phyloP scores from a whole-genome alignment of 2,797 vertebrate genomes.

The Meda fulgida region DNA sequence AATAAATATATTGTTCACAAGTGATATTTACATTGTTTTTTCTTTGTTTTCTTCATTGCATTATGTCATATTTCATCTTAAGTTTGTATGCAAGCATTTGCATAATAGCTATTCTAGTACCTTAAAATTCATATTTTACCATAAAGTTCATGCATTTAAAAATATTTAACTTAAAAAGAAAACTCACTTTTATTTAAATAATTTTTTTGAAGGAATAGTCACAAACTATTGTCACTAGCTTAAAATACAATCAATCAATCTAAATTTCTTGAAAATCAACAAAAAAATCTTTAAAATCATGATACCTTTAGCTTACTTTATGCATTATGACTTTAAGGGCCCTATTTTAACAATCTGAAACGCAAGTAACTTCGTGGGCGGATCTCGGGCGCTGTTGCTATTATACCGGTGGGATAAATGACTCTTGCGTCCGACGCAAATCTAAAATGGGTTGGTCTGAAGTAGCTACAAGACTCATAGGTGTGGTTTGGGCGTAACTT shows the following conservation, averaged over 20 bases:
- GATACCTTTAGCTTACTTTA: neutral
- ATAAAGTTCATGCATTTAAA: neutral
- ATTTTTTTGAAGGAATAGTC: neutral
- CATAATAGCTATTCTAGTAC: neutral
- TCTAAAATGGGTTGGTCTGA: too few relatives aligned
- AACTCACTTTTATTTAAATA: neutral
- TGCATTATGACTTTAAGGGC: neutral
- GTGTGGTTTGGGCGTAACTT: too few relatives aligned
- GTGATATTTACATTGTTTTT: neutral
- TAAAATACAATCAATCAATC: neutral
- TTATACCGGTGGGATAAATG: too few relatives aligned
- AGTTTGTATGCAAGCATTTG: neutral
- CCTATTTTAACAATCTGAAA: too few relatives aligned
- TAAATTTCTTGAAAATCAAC: neutral
- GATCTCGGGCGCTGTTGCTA: too few relatives aligned
- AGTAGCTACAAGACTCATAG: too few relatives aligned
- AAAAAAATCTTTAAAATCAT: neutral
- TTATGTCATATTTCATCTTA: neutral
- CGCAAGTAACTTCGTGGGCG: too few relatives aligned
- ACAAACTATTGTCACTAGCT: neutral
- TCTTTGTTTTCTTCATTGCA: neutral
- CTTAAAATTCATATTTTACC: neutral
- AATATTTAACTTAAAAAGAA: neutral
- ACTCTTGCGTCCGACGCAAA: too few relatives aligned
- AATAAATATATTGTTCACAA: neutral